Conservation (phyloP, 2,797 vertebrate species). For the Gadopsis marmoratus region DNA sequence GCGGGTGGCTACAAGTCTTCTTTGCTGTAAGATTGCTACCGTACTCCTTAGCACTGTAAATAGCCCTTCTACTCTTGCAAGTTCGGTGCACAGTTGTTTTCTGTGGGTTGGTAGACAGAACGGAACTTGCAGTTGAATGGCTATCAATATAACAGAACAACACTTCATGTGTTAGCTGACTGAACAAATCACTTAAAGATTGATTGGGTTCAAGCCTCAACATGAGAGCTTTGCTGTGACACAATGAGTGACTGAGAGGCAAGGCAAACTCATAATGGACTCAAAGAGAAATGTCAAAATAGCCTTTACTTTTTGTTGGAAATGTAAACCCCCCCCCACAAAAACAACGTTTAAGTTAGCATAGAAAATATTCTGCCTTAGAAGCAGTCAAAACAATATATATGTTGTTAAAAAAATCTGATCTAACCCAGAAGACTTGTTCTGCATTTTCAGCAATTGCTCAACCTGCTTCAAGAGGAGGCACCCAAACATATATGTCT, state of each 20-base stretch:
- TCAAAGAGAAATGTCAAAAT: conserved; percentile 68
- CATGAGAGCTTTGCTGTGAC: conserved; percentile 45
- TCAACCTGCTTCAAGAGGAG: conserved; percentile 59
- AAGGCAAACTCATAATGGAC: conserved; percentile 60
- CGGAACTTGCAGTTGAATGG: conserved; percentile 28
- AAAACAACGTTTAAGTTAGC: conserved; percentile 39
- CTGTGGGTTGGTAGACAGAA: conserved; percentile 55
- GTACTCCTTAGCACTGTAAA: conserved; percentile 58
- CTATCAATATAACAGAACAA: conserved; percentile 39
- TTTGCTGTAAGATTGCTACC: conserved; percentile 59
- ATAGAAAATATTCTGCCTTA: conserved; percentile 74
- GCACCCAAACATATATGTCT: conserved; percentile 29
- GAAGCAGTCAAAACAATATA: conserved; percentile 65
- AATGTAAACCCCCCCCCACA: conserved; percentile 18
- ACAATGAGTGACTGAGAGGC: conserved; percentile 49
- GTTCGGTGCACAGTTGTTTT: conserved; percentile 72
- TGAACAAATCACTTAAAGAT: conserved; percentile 25
- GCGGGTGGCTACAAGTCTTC: conserved; percentile 68
- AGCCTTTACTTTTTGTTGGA: conserved; percentile 66
- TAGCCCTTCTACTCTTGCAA: conserved; percentile 80
- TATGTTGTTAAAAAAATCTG: conserved; percentile 55
- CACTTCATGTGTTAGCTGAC: conserved; percentile 31
- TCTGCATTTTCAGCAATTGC: conserved; percentile 44
- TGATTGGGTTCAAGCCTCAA: conserved; percentile 29
- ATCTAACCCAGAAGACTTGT: conserved; percentile 37